Evolutionary conservation across 2,888 invertebrate species (phyloP).

Genomic region (Athripsodes cinereus): DNA sequence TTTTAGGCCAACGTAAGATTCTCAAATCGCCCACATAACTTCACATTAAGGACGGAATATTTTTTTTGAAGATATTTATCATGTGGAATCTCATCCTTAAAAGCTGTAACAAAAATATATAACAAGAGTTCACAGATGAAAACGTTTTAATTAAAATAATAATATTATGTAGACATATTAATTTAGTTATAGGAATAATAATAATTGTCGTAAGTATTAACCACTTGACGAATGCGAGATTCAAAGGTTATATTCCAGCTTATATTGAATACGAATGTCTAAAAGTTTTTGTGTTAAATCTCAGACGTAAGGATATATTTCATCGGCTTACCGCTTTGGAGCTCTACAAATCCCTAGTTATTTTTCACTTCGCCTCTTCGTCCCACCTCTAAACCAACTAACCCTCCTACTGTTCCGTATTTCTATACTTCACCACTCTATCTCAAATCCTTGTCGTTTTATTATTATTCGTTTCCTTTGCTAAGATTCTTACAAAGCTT

Average conservation of each 20-base stretch:
- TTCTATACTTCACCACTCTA: not conserved
- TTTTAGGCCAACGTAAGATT: no score
- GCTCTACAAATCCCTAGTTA: slow-evolving; percentile 24
- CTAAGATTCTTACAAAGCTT: not conserved
- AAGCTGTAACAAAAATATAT: no score
- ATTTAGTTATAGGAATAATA: no score
- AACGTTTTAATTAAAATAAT: no score
- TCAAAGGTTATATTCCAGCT: not conserved
- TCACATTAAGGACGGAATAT: no score
- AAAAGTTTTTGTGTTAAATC: slow-evolving; percentile 20
- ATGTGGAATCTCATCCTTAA: no score
- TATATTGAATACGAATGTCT: not conserved
- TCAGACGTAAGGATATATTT: slow-evolving; percentile 24
- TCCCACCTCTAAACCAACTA: slow-evolving; percentile 5
- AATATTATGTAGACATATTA: no score
- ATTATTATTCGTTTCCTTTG: not conserved
- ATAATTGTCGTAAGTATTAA: no score
- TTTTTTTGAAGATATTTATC: no score
- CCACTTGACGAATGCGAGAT: not conserved
- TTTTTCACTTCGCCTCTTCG: slow-evolving; percentile 22
- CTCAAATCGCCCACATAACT: no score
- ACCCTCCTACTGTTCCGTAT: not conserved
- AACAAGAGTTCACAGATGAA: no score
- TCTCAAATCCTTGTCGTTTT: not conserved
- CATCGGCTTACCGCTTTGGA: slow-evolving; percentile 26